Evolutionary conservation across 2,113 vertebrate genomes (phyloP), one percentile per base, ranked within the genome.

Genomic region (Spheniscus mendiculus): DNA sequence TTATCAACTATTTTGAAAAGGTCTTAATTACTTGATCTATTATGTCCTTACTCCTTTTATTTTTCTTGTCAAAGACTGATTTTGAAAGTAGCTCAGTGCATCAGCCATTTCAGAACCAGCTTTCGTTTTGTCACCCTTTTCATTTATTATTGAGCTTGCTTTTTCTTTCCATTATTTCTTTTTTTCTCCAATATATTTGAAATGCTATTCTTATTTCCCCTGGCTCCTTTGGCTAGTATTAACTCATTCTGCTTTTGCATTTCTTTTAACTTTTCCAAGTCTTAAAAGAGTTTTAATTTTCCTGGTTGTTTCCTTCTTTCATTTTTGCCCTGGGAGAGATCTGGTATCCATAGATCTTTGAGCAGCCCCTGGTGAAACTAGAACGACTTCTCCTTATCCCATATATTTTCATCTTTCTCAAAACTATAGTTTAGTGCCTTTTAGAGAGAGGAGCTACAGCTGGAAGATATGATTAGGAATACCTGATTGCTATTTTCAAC

Each of bases 21-120:
- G 91, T 96, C 95, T 95, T 97, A 96, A 94, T 96, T 97, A 93
- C 84, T 91, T 94, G 78, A 82, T 92, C 93, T 92, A 62, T 96
- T 97, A 89, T 73, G 81, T 94, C 84, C 87, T 73, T 91, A 58
- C 16, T 96, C 58, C 66, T 93, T 92, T 92, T 87, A 82, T 89
- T 96, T 95, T 95, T 94, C 78, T 90, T 91, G 81, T 82, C 83
- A 96, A 92, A 95, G 84, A 72, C 27, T 93, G 89, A 94, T 95
- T 96, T 83, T 91, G 74, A 95, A 95, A 95, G 84, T 83, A 95
- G 61, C 45, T 87, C 81, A 77, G 62, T 66, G 38, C 80, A 92
- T 87, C 93, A 94, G 86, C 93, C 93, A 96, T 95, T 97, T 96
- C 84, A 94, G 89, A 95, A 93, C 7, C 22, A 85, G 62, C 81